These are phyloP conservation scores for Stenoptilia bipunctidactyla DNA, from an alignment of 2,888 invertebrate genomes.

Conservation along the genomic window DNA sequence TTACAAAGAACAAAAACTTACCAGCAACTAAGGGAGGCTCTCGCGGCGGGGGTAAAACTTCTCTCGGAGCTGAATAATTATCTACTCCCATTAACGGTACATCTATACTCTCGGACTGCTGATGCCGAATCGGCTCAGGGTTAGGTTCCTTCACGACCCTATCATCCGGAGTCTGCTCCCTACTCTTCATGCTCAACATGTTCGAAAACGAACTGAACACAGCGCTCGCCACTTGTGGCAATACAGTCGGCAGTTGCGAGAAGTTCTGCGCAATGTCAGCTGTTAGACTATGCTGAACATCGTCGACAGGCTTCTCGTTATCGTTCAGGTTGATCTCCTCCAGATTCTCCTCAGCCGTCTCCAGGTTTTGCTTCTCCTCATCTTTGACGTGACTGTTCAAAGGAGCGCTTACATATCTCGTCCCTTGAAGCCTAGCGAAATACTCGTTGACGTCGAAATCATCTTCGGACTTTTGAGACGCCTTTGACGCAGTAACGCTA, in stretches of 20 bases:
- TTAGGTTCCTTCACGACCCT: conserved; percentile 14
- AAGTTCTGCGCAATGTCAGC: conserved; percentile 66
- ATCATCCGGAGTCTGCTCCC: conserved; percentile 44
- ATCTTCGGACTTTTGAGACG: conserved; percentile 37
- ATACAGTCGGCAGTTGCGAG: conserved; percentile 69
- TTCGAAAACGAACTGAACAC: conserved; percentile 75
- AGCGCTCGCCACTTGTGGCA: conserved; percentile 73
- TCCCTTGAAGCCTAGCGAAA: conserved; percentile 56
- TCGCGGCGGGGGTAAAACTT: conserved; percentile 43
- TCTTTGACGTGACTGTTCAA: conserved; percentile 46
- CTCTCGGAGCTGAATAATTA: conserved; percentile 28
- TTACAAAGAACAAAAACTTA: conserved; percentile 23
- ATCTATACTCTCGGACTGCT: conserved; percentile 19
- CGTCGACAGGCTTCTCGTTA: conserved; percentile 25
- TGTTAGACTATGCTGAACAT: conserved; percentile 44
- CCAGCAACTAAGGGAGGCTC: conserved; percentile 36
- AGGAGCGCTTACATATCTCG: conserved; percentile 55
- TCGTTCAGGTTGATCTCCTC: conserved; percentile 56
- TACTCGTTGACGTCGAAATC: conserved; percentile 65
- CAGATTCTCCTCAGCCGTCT: conserved; percentile 45
- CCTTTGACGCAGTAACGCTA: conserved; percentile 27
- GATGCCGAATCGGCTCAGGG: conserved; percentile 22
- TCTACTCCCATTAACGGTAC: conserved; percentile 25
- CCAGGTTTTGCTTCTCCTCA: conserved; percentile 62
- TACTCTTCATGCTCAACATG: conserved; percentile 51